These are phyloP conservation scores for Cephus rjabovi DNA, from an alignment of 2,888 invertebrate genomes.

Conservation along the genomic window DNA sequence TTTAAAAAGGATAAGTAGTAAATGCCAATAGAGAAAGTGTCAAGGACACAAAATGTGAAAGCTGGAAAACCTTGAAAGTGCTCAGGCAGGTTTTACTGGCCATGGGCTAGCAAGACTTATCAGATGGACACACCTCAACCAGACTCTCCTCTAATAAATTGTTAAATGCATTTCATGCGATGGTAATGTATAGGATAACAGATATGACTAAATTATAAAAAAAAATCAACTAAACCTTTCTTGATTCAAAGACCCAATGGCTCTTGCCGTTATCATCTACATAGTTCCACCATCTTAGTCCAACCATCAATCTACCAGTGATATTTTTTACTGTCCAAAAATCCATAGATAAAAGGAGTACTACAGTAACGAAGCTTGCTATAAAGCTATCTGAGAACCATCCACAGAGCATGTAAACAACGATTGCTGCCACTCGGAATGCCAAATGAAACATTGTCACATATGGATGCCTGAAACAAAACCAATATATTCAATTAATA, in stretches of 20 bases:
- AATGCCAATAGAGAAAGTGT: no score
- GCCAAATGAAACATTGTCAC: slow-evolving; percentile 92
- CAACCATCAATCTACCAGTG: slow-evolving; percentile 93
- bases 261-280: slow-evolving; percentile 97
- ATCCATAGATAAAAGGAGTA: slow-evolving; percentile 93
- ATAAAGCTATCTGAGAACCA: slow-evolving; percentile 94
- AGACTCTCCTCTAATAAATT: no score
- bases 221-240: slow-evolving; percentile 75
- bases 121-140: no score
- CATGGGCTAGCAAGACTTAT: no score
- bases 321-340: slow-evolving; percentile 99
- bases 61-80: no score
- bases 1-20: no score
- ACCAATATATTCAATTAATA: slow-evolving; percentile 11
- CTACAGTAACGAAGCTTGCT: slow-evolving; percentile 92
- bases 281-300: slow-evolving; percentile 99
- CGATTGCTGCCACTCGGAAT: slow-evolving; percentile 86
- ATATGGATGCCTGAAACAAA: slow-evolving; percentile 84
- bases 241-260: slow-evolving; percentile 97
- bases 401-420: slow-evolving; percentile 91
- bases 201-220: slow-evolving; percentile 23
- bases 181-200: no score
- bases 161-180: no score
- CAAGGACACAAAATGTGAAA: no score
- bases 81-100: no score